Evolutionary conservation across 2,797 vertebrate genomes (phyloP).

Genomic region (Pseudochromis fuscus): DNA sequence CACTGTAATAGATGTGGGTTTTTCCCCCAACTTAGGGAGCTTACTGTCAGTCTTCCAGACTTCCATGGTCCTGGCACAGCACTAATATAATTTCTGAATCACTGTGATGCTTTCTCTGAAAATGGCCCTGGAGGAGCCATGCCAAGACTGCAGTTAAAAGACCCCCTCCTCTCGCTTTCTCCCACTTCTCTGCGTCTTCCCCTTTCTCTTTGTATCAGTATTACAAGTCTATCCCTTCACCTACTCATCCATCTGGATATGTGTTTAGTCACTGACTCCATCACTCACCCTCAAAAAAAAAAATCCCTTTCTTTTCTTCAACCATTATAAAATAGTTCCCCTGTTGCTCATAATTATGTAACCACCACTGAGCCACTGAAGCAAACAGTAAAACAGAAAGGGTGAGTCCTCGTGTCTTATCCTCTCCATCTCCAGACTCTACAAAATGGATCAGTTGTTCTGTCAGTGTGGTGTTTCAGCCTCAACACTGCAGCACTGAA

Average conservation of each 20-base stretch:
- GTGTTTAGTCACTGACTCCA: constrained; percentile 25
- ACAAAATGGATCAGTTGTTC: constrained; percentile 14
- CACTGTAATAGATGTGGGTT: constrained; percentile 9
- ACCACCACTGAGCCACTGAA: background rate
- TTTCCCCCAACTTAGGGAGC: background rate
- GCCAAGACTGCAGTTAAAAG: constrained; percentile 75
- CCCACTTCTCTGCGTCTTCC: constrained; percentile 10
- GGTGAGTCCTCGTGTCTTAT: constrained; percentile 10
- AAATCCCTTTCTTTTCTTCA: background rate
- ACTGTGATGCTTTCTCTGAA: constrained; percentile 68
- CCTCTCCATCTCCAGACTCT: constrained; percentile 12
- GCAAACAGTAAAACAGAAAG: constrained; percentile 13
- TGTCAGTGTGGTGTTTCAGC: background rate
- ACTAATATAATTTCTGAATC: constrained; percentile 57
- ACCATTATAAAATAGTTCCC: constrained; percentile 31
- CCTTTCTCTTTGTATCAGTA: constrained; percentile 20
- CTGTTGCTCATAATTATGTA: constrained; percentile 25
- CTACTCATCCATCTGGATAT: constrained; percentile 36
- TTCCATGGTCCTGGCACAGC: constrained; percentile 48
- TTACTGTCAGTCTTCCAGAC: constrained; percentile 30
- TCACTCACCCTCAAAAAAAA: background rate
- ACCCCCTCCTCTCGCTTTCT: background rate
- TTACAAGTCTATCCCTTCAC: background rate
- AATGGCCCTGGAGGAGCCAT: constrained; percentile 67
- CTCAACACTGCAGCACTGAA: constrained; percentile 1